These are phyloP conservation scores for Drosophila leonis DNA, from an alignment of 2,888 invertebrate genomes.

Conservation along the genomic window DNA sequence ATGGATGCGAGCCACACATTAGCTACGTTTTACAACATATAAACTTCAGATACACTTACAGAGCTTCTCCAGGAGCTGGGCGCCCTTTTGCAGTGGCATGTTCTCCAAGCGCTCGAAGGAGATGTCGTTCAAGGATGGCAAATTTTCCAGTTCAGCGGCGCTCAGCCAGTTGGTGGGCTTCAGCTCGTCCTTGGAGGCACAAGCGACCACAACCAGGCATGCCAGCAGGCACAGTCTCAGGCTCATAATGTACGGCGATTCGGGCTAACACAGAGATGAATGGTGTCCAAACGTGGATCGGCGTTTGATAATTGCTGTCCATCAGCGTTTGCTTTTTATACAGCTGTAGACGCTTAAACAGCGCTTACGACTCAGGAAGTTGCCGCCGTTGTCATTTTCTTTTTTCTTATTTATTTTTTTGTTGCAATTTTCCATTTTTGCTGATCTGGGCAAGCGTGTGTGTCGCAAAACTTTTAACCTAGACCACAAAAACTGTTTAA, in stretches of 20 bases:
- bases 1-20: not conserved
- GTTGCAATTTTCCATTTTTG: slow-evolving; percentile 38
- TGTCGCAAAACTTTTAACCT: slow-evolving; percentile 36
- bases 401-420: slow-evolving; percentile 27
- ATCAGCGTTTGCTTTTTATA: slow-evolving; percentile 53
- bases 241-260: slow-evolving; percentile 49
- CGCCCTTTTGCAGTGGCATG: slow-evolving; percentile 72
- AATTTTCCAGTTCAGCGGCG: slow-evolving; percentile 63
- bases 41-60: slow-evolving; percentile 62
- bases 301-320: slow-evolving; percentile 63
- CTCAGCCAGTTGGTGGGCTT: slow-evolving; percentile 75
- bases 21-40: not conserved
- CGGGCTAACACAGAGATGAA: slow-evolving; percentile 26
- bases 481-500: slow-evolving; percentile 39
- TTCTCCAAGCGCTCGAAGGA: slow-evolving; percentile 70
- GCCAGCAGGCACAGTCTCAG: slow-evolving; percentile 70
- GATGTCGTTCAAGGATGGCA: slow-evolving; percentile 77
- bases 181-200: slow-evolving; percentile 66
- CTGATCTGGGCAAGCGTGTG: slow-evolving; percentile 65
- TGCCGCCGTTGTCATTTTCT: slow-evolving; percentile 22
- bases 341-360: slow-evolving; percentile 15
- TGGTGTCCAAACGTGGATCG: slow-evolving; percentile 70
- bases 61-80: slow-evolving; percentile 70
- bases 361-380: slow-evolving; percentile 39
- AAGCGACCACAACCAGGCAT: slow-evolving; percentile 63